Conservation (phyloP, 64 coral and sea anemone species). For the Pocillopora verrucosa region DNA sequence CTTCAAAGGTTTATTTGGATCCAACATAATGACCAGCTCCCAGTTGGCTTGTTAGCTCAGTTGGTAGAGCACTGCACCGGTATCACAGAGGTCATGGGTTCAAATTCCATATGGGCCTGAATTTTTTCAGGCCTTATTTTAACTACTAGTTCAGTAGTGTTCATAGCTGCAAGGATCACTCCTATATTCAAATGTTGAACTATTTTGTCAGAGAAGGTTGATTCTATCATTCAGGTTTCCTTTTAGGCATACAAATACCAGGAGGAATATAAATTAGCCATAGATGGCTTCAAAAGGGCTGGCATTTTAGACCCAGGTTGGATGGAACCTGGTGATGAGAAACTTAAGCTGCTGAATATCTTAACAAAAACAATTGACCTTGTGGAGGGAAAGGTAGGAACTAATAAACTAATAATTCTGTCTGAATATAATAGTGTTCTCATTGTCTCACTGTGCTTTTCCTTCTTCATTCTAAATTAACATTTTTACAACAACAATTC, state of each 20-base stretch:
- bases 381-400: slow-evolving; percentile 73
- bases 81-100: no score
- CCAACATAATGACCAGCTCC: no score
- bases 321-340: slow-evolving; percentile 64
- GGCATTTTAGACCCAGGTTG: slow-evolving; percentile 72
- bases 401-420: background rate
- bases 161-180: background rate
- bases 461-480: no score
- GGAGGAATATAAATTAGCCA: slow-evolving; percentile 77
- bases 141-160: no score
- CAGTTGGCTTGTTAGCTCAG: no score
- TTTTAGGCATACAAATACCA: slow-evolving; percentile 92
- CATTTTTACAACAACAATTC: no score
- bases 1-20: no score
- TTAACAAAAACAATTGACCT: slow-evolving; percentile 76
- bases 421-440: no score
- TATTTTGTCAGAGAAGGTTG: background rate
- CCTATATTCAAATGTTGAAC: background rate
- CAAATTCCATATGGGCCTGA: no score
- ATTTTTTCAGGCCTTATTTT: no score
- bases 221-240: background rate
- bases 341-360: slow-evolving; percentile 66
- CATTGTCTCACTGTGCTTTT: no score
- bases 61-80: no score
- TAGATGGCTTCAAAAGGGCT: slow-evolving; percentile 85